Base-by-base conservation (phyloP, 2,888 invertebrate species). In the Lasioglossum malachurum region DNA sequence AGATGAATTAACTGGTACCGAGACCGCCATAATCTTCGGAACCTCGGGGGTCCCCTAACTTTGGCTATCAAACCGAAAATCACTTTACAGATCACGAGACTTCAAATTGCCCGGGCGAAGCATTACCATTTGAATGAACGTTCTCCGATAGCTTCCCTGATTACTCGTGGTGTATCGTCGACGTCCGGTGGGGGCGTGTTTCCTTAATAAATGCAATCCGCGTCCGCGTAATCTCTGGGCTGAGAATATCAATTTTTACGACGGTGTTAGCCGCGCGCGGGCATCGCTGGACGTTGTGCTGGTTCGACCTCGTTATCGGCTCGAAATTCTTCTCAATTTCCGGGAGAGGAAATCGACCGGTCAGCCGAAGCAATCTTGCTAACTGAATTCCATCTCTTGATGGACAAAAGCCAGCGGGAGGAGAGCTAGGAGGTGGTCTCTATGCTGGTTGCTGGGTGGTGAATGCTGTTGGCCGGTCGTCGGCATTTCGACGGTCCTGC, bases 381-480 rank as follows among this genome's bases (percentile, higher is more conserved):
- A 90, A 90, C 90, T 82, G 89, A 86, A 89, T 90, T 90, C 89
- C 88, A 81, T 90, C 84, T 83, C 79, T 83, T 71, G 84, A 87
- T 87, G 90, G 89, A 87, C 88, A 79, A 89, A 87, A 79, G 89
- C 83, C 78, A 12, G 75, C 64, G 44, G 23, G 64, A 2, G 38
- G 44, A 12, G 67, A 14, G 23, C 5, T 49, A 16, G 53, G 49
- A 19, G 69, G 23, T 19, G 64, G 35, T 67, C 67, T 19, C 10
- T 23, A 35, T 64, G 67, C 27, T 31, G 67, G 67, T 31, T 19
- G 23, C 35, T 19, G 35, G 67, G 14, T 35, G 23, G 8, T n/a
- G 35, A 23, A 16, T 38, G 38, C 12, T n/a, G 71, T n/a, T 38
- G n/a, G n/a, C 71, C 23, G 38, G 71, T 38, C 46, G 75, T 46